Conservation (phyloP, 2,113 vertebrate species). For the Sorex araneus region DNA sequence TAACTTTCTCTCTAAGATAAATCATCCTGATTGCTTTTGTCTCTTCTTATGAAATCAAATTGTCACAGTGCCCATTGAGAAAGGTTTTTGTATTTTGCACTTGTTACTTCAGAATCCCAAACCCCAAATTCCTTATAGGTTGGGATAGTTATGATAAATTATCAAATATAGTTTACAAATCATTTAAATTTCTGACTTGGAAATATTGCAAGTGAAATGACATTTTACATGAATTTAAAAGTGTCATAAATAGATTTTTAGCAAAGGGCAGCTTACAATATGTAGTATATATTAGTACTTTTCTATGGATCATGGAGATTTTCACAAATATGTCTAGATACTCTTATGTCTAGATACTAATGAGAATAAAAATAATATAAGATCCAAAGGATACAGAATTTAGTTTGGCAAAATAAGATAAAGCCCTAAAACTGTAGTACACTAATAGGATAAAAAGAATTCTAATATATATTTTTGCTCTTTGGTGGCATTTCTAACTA, state of each 20-base stretch:
- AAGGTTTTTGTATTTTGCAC: background rate
- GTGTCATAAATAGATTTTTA: background rate
- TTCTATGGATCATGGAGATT: background rate
- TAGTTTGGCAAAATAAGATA: background rate
- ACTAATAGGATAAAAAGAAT: background rate
- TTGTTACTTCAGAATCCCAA: background rate
- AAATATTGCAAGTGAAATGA: background rate
- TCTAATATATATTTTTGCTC: background rate
- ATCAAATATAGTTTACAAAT: background rate
- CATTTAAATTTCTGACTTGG: background rate
- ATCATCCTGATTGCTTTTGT: background rate
- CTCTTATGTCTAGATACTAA: background rate
- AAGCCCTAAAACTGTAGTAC: background rate
- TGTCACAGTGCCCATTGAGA: background rate
- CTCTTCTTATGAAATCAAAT: background rate
- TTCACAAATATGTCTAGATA: background rate
- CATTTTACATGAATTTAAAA: slow-evolving; percentile 22
- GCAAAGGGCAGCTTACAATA: background rate
- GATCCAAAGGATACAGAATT: background rate
- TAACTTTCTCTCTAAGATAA: background rate
- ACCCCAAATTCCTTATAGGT: background rate
- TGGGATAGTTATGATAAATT: background rate
- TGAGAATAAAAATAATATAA: background rate
- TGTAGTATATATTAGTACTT: background rate
- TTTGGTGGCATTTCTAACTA: background rate